These are phyloP conservation scores for Chouioia cunea DNA, from an alignment of 2,888 invertebrate genomes.

Conservation along the genomic window DNA sequence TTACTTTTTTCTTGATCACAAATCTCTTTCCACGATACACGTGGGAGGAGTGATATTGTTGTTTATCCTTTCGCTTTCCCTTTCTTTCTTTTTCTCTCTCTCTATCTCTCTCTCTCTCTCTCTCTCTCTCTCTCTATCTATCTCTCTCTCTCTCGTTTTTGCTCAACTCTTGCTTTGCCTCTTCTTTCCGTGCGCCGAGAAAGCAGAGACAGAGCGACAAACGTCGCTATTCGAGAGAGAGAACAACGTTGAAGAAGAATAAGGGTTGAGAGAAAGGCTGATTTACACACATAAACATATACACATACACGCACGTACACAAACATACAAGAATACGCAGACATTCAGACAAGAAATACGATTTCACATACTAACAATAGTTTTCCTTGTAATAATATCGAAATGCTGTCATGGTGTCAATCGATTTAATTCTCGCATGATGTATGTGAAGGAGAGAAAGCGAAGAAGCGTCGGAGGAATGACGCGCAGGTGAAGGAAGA, in stretches of 20 bases:
- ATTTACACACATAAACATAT: neutral
- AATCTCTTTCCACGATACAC: too few species aligned
- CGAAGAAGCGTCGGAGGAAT: constrained; percentile 50
- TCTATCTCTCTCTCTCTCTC: too few species aligned
- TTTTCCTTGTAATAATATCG: too few species aligned
- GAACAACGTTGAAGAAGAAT: constrained; percentile 10
- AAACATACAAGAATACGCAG: neutral
- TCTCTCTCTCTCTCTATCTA: too few species aligned
- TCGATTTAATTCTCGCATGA: too few species aligned
- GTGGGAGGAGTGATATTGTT: too few species aligned
- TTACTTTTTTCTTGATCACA: too few species aligned
- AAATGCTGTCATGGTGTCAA: too few species aligned
- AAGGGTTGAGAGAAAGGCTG: neutral
- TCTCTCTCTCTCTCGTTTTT: constrained; percentile 27
- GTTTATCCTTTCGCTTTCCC: too few species aligned
- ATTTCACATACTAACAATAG: neutral
- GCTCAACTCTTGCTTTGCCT: constrained; percentile 38
- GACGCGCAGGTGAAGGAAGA: constrained; percentile 54
- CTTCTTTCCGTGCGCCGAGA: constrained; percentile 22
- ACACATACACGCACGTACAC: too few species aligned
- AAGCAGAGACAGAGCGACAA: neutral
- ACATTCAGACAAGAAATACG: neutral
- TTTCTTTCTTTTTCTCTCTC: too few species aligned
- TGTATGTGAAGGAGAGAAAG: constrained; percentile 55
- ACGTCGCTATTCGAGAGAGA: constrained; percentile 13